Conservation (phyloP, 2,888 invertebrate species). For the Sinhomidia bicolor region DNA sequence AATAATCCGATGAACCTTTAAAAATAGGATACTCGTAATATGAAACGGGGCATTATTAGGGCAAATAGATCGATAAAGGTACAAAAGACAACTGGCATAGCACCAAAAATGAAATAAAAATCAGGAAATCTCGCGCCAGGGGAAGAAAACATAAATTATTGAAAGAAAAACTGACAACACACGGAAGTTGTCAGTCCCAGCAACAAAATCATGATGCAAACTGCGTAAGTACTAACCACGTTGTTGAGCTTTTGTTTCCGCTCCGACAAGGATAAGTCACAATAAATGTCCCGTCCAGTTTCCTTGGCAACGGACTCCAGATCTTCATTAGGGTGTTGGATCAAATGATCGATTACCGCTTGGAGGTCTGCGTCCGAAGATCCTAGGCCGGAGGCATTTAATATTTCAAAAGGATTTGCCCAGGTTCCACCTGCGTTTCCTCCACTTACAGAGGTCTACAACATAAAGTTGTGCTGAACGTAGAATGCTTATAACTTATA, state of each 20-base stretch:
- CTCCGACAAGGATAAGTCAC: conserved; percentile 86
- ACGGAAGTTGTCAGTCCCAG: conserved; percentile 63
- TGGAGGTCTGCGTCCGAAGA: conserved; percentile 81
- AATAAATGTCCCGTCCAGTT: conserved; percentile 91
- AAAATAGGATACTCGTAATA: neutral
- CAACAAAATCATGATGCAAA: conserved; percentile 59
- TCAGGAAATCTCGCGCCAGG: neutral
- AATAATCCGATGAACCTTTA: neutral
- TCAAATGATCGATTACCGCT: conserved; percentile 81
- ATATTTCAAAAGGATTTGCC: conserved; percentile 77
- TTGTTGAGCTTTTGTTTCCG: conserved; percentile 90
- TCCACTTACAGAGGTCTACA: conserved; percentile 73
- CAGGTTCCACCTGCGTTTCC: conserved; percentile 55
- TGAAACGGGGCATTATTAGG: neutral
- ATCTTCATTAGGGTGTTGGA: conserved; percentile 86
- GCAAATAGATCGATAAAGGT: too few relatives aligned
- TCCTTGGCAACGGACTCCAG: conserved; percentile 94
- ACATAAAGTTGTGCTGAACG: neutral
- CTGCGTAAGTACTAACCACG: conserved; percentile 86
- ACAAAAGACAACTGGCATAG: neutral
- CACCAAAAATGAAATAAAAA: neutral
- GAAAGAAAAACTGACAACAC: conserved; percentile 61
- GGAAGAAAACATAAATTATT: neutral
- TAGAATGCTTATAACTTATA: neutral
- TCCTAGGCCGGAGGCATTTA: conserved; percentile 74